Conservation (phyloP, 2,113 vertebrate genomes). For the Alethe diademata region DNA sequence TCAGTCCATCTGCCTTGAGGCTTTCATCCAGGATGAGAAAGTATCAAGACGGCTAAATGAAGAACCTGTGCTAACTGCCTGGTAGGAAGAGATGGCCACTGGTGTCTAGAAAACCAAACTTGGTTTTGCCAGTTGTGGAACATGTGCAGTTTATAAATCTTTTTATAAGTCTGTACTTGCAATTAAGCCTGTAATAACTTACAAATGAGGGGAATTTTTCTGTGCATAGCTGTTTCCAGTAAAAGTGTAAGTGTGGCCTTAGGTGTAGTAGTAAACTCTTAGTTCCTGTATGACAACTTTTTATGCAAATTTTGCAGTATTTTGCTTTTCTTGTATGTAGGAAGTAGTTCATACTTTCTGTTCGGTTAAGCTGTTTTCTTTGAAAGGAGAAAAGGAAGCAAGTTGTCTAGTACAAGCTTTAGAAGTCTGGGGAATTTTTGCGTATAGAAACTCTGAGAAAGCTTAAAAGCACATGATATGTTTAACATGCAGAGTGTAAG, state of each 20-base stretch:
- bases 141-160: background rate
- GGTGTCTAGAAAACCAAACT: background rate
- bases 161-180: background rate
- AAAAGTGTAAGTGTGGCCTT: background rate
- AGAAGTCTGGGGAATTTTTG: background rate
- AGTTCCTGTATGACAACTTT: background rate
- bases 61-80: background rate
- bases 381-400: background rate
- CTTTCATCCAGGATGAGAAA: background rate
- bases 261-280: background rate
- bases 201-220: background rate
- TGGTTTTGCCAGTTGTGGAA: background rate
- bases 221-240: background rate
- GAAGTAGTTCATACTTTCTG: background rate
- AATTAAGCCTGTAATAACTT: background rate
- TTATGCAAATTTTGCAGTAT: background rate
- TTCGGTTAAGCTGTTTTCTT: background rate
- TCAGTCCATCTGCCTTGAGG: background rate
- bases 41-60: background rate
- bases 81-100: background rate
- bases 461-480: accelerated
- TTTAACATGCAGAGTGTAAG: background rate
- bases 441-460: background rate
- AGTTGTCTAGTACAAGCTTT: background rate
- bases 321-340: background rate